A percentile compares a stretch with the other conserved stretches of the same genome.
Evolutionary conservation across 2,888 invertebrate genomes (phyloP).

Genomic region (Cordilura impudica): DNA sequence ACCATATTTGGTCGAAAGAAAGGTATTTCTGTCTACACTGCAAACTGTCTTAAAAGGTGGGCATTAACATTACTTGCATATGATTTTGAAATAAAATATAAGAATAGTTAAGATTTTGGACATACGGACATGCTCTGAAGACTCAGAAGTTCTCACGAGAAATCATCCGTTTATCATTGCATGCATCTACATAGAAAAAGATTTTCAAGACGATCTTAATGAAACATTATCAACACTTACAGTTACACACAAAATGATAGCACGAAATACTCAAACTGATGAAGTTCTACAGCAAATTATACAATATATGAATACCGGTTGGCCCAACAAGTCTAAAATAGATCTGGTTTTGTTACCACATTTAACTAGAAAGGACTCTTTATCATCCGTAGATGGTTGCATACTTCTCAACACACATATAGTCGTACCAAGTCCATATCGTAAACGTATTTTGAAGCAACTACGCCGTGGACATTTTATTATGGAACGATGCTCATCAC

Average conservation of each 20-base stretch:
- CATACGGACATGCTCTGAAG: constrained; percentile 2
- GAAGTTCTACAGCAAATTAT: neutral
- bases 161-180: constrained; percentile 2
- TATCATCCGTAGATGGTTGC: neutral
- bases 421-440: neutral
- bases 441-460: constrained; percentile 9
- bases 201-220: neutral
- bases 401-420: constrained; percentile 2
- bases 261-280: neutral
- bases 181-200: constrained; percentile 2
- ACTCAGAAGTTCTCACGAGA: neutral
- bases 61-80: constrained; percentile 68
- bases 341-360: neutral
- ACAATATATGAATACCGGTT: neutral
- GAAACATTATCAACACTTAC: neutral
- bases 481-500: constrained; percentile 8
- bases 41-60: constrained; percentile 41
- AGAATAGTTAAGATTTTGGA: neutral
- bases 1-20: constrained; percentile 40
- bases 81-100: constrained; percentile 20
- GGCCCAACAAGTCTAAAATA: constrained; percentile 11
- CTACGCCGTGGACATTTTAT: constrained; percentile 19
- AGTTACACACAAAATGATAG: constrained; percentile 14
- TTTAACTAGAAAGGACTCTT: neutral
- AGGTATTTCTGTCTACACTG: constrained; percentile 37